Evolutionary conservation across 2,797 vertebrate species (phyloP), one percentile per base, ranked within the genome.

Genomic region (Adrianichthys oophorus): DNA sequence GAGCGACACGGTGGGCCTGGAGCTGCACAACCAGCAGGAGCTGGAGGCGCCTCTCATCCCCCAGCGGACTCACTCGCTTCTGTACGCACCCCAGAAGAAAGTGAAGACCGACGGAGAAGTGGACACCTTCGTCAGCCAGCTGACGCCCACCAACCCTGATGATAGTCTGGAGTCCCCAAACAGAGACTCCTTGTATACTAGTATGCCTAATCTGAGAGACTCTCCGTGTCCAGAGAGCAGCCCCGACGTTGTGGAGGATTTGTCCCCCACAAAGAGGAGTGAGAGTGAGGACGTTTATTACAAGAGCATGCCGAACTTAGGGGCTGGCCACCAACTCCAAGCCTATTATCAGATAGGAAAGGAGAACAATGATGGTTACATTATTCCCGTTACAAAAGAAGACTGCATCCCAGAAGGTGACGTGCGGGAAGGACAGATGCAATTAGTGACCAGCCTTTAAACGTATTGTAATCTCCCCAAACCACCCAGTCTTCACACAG

Each of bases 281-380:
- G 96, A 97, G 62, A 95, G 86, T 1, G 96, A 99, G 89, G 97
- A 99, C 84, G 91, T 97, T 92, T 98, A 98, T 89, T 99, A 98
- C 84, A 98, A 99, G 88, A 99, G 98, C 92, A 99, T 99, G 98
- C 98, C 98, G 83, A 97, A 99, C 78, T 92, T 99, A 13, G 97
- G 96, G 83, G 91, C 93, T 70, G 94, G 95, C 70, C 93, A 93
- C 60, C 96, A 96, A 86, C 95, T 98, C 74, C 95, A 98, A 79
- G 94, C 94, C 88, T 99, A 96, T 91, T 98, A 98, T 91, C 96
- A 98, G 86, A 97, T 99, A 89, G 96, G 95, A 92, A 89, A 92
- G 85, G 96, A 94, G 74, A 96, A 92, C 72, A 98, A 96, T 2
- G 98, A 98, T 15, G 96, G 97, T 47, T 98, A 96, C 66, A 98